These are phyloP conservation scores for zebrafish (Danio rerio) DNA, from an alignment of 2,113 vertebrate genomes.

Conservation along the genomic window GRCz12tu NC_133189.1:5707001-5707500, in stretches of 20 bases:
- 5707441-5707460: not conserved
- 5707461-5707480: not conserved
- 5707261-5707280: constrained; percentile 13
- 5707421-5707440: not conserved
- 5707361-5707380: constrained; percentile 39
- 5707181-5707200: constrained; percentile 64
- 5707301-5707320: constrained; percentile 73
- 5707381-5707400: constrained; percentile 40
- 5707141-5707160: constrained; percentile 72
- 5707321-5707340: constrained; percentile 53
- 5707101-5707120: constrained; percentile 32
- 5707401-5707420: not conserved
- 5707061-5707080: not conserved
- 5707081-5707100: constrained; percentile 9
- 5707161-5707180: constrained; percentile 68
- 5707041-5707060: not conserved
- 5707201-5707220: constrained; percentile 63
- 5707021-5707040: not conserved
- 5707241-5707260: not conserved
- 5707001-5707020: constrained; percentile 11
- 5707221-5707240: constrained; percentile 6
- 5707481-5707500: not conserved
- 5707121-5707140: constrained; percentile 66
- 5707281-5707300: constrained; percentile 72
- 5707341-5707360: not conserved